phyloP scores from a whole-genome alignment of 2,797 vertebrate genomes.

The Catamblyrhynchus diadema region DNA sequence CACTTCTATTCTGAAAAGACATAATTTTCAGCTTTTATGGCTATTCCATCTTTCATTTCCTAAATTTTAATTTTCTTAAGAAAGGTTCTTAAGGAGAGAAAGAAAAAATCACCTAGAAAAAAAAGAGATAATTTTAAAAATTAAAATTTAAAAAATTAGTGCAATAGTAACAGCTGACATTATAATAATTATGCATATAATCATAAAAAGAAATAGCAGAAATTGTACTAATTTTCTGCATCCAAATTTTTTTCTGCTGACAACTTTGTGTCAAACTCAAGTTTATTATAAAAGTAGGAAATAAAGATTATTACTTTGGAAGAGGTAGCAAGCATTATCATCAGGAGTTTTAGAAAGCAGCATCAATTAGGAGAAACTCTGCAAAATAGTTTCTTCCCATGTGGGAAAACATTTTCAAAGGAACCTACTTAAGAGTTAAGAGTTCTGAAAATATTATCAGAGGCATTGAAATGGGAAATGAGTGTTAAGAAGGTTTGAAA shows the following conservation, averaged over 20 bases:
- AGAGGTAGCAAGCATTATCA: not conserved
- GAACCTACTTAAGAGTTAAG: accelerated
- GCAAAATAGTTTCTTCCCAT: not conserved
- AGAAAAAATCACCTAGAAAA: not conserved
- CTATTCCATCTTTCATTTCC: not conserved
- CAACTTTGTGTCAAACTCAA: not conserved
- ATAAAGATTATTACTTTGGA: not conserved
- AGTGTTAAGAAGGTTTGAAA: not conserved
- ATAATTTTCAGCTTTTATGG: not conserved
- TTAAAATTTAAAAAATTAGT: not conserved
- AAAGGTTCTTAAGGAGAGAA: not conserved
- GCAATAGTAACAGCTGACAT: not conserved
- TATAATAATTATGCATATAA: not conserved
- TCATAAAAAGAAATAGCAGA: not conserved
- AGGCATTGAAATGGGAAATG: not conserved
- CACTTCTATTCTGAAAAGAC: not conserved
- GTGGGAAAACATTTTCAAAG: not conserved
- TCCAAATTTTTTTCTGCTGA: not conserved
- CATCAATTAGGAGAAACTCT: not conserved
- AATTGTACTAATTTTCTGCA: not conserved
- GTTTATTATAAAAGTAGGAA: not conserved
- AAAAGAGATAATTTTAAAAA: not conserved
- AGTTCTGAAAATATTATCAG: not conserved
- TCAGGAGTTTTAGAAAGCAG: not conserved
- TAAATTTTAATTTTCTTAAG: not conserved